These are phyloP conservation scores for Aplysia californica DNA, from an alignment of 1,140 invertebrate species.

Conservation along the genomic window DNA sequence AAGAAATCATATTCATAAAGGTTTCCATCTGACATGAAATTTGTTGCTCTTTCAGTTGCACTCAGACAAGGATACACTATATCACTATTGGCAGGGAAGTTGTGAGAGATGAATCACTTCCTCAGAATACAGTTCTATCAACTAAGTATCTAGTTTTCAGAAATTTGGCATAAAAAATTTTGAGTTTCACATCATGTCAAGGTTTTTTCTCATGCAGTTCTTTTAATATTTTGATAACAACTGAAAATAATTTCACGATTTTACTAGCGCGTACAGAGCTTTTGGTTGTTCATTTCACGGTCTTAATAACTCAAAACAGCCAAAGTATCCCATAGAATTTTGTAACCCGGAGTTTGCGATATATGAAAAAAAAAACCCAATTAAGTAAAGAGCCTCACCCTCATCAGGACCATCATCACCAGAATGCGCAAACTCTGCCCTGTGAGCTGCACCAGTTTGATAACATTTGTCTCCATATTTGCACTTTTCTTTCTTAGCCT, in stretches of 20 bases:
- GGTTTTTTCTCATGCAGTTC: no score
- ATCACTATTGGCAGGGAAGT: no score
- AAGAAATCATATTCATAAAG: background rate
- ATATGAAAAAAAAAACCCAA: background rate
- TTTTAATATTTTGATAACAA: background rate
- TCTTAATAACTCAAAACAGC: background rate
- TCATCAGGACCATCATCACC: conserved; percentile 32
- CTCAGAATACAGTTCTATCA: no score
- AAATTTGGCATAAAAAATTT: no score
- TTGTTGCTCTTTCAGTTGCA: background rate
- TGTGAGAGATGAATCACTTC: no score
- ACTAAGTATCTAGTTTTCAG: no score
- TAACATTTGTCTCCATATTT: conserved; percentile 60
- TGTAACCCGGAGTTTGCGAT: background rate
- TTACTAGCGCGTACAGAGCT: background rate
- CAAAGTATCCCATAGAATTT: background rate
- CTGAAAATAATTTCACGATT: background rate
- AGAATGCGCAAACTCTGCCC: conserved; percentile 47
- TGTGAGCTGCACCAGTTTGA: conserved; percentile 48
- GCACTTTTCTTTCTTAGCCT: conserved; percentile 43
- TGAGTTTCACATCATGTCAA: no score
- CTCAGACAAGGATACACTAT: no score
- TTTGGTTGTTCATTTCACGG: background rate
- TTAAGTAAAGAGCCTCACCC: background rate
- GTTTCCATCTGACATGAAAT: background rate